These are phyloP conservation scores for Camponotus pennsylvanicus DNA, from an alignment of 1,140 invertebrate species.

Conservation along the genomic window DNA sequence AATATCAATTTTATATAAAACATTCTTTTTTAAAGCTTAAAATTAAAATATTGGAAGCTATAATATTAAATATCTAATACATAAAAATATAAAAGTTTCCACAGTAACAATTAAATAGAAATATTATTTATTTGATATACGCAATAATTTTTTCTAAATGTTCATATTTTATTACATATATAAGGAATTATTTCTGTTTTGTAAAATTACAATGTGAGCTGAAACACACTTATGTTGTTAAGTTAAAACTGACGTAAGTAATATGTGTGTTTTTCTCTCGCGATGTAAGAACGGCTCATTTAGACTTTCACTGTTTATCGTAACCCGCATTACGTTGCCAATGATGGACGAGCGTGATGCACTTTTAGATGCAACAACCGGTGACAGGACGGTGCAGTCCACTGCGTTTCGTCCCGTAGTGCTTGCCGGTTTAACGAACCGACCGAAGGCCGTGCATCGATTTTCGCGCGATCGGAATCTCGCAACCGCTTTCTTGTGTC, in stretches of 20 bases:
- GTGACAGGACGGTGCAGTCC: constrained; percentile 48
- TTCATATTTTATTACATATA: not conserved
- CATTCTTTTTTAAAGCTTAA: no score
- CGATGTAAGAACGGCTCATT: not conserved
- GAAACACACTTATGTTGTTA: not conserved
- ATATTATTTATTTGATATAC: not conserved
- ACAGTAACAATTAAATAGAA: not conserved
- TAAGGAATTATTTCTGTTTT: not conserved
- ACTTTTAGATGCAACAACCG: constrained; percentile 31
- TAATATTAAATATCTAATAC: no score
- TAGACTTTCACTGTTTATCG: constrained; percentile 38
- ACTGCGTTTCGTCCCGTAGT: constrained; percentile 62
- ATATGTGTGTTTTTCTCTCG: not conserved
- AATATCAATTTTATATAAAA: no score
- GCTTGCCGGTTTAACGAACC: constrained; percentile 71
- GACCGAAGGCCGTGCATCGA: constrained; percentile 68
- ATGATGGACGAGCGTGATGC: constrained; percentile 59
- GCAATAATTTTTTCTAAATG: not conserved
- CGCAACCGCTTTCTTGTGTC: constrained; percentile 15
- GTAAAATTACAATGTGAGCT: not conserved
- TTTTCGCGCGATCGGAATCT: constrained; percentile 69
- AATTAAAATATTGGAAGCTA: no score
- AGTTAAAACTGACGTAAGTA: constrained; percentile 3
- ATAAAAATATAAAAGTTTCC: not conserved
- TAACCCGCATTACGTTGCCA: constrained; percentile 55